phyloP scores from a whole-genome alignment of 23 tunicate species.

The Diplosoma virens region DNA sequence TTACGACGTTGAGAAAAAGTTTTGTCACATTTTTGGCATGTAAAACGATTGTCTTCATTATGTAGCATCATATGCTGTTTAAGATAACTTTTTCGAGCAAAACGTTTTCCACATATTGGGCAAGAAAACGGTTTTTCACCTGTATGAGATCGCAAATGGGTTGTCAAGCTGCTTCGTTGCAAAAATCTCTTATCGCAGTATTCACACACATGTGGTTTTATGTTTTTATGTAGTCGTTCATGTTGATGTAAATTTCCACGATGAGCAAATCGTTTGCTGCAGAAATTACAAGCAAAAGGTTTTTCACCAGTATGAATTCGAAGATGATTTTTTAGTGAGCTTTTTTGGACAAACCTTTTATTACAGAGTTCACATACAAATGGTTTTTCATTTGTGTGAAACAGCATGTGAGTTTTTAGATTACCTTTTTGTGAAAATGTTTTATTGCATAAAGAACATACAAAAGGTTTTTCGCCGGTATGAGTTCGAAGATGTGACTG shows the following conservation, averaged over 20 bases:
- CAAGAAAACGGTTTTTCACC: conserved; percentile 41
- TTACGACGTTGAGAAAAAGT: not conserved
- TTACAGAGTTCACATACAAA: conserved; percentile 1
- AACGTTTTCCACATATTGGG: not conserved
- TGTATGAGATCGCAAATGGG: conserved; percentile 21
- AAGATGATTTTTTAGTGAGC: not conserved
- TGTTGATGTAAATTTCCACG: not conserved
- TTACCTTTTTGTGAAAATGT: not conserved
- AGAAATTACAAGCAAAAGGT: conserved; percentile 2
- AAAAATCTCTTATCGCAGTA: not conserved
- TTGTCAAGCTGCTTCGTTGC: not conserved
- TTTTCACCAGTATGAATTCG: conserved; percentile 28
- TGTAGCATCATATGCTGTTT: not conserved
- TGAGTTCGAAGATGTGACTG: not conserved
- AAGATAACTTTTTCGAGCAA: not conserved
- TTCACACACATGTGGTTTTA: not conserved
- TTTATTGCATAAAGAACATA: conserved; percentile 5
- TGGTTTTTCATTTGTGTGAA: conserved; percentile 28
- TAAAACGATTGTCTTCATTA: not conserved
- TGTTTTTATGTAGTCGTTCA: not conserved
- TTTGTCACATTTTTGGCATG: conserved; percentile 16
- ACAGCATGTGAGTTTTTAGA: not conserved
- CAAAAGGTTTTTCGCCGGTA: conserved; percentile 7
- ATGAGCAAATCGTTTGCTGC: not conserved
- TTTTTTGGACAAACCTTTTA: not conserved